Base-by-base conservation (phyloP, 2,888 invertebrate genomes). In the Nebria salina region DNA sequence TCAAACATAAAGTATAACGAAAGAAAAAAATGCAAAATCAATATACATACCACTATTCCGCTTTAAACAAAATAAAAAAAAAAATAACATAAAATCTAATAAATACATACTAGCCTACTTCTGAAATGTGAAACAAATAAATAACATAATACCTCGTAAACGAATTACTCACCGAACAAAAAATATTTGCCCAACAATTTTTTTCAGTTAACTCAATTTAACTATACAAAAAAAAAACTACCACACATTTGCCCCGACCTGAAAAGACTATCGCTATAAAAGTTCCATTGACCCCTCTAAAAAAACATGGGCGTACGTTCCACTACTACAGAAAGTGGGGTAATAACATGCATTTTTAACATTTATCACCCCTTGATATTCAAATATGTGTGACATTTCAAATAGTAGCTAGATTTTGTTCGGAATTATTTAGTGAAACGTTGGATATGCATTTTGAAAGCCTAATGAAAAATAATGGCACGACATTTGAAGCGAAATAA, bases 231-330 rank as follows among this genome's bases (percentile, higher is more conserved):
- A 20, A 15, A 20, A 68, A 68, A 68, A 68, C 34, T 34, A 34
- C 34, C 34, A 34, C 20, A 34, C 2, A 34, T 34, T 34, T 34
- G 2, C 34, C 5, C 34, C 1, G 34, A 34, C 34, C 34, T 34
- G 34, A 34, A 34, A 34, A 34, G 34, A 34, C 34, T 34, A 5
- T 15, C 25, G 77, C 64, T 64, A 77, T 77, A 77, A 77, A 77
- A 77, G 65, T 77, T 72, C 26, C 77, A 72, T 77, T 77, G 77
- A 77, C 77, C 77, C 77, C 72, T 64, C 72, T 66, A 34, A 54
- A 54, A 54, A 54, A 54, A 54, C 54, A 54, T 54, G 54, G 54
- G 54, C 54, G 54, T 54, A 54, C 54, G 54, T 54, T 8, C 54
- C 13, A 54, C 13, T 11, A 13, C 54, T 11, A 54, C 54, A 8